phyloP scores from a whole-genome alignment of 2,797 vertebrate genomes.

The Tinamus major region DNA sequence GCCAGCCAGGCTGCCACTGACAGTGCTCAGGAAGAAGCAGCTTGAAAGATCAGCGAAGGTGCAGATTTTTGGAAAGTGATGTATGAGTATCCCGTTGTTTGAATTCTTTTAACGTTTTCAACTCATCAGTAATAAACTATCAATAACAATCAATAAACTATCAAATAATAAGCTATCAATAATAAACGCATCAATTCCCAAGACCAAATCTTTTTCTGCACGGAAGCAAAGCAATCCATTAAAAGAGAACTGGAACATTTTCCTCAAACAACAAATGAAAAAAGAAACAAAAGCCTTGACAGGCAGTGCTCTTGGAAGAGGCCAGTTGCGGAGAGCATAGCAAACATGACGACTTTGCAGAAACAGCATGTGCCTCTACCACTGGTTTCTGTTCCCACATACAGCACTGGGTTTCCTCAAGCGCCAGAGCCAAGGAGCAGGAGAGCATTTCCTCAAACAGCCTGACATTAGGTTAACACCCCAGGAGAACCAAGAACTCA shows the following conservation, averaged over 20 bases:
- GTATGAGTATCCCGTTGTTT: neutral
- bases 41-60: neutral
- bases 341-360: neutral
- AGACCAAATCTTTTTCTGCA: neutral
- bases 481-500: neutral
- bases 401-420: neutral
- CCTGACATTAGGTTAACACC: neutral
- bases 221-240: neutral
- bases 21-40: neutral
- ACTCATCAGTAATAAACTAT: neutral
- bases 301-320: neutral
- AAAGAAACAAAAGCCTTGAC: rapidly evolving
- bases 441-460: neutral
- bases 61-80: neutral
- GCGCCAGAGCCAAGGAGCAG: neutral
- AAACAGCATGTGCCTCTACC: neutral
- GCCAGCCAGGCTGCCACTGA: neutral
- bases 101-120: neutral
- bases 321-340: neutral
- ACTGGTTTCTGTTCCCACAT: neutral
- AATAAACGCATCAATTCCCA: neutral
- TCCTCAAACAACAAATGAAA: neutral
- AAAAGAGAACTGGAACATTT: neutral
- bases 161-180: neutral
- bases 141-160: neutral